Evolutionary conservation across 92 coral and sea anemone genomes (phyloP).

Genomic region (Zoanthus sansibaricus): DNA sequence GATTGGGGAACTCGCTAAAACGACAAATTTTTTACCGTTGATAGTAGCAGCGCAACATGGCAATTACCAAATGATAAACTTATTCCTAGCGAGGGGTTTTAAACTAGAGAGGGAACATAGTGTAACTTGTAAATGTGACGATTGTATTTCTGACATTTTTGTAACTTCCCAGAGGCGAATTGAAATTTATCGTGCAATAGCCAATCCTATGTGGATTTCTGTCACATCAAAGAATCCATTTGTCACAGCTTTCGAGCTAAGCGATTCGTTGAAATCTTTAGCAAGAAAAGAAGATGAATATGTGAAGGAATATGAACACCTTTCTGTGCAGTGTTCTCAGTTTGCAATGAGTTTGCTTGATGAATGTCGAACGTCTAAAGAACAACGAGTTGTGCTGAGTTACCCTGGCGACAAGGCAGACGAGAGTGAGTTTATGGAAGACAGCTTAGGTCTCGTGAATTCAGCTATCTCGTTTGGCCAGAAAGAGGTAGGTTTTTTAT

Average conservation of each 20-base stretch:
- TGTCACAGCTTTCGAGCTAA: slow-evolving; percentile 79
- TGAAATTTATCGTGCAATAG: slow-evolving; percentile 86
- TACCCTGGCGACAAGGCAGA: slow-evolving; percentile 84
- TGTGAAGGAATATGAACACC: slow-evolving; percentile 85
- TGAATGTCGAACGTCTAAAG: slow-evolving; percentile 92
- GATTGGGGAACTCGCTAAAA: slow-evolving; percentile 36
- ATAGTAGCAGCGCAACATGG: slow-evolving; percentile 96
- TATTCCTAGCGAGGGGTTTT: slow-evolving; percentile 86
- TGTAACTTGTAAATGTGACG: slow-evolving; percentile 86
- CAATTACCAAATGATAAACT: slow-evolving; percentile 81
- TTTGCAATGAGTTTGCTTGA: slow-evolving; percentile 87
- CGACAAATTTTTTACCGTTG: slow-evolving; percentile 82
- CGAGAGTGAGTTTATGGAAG: slow-evolving; percentile 71
- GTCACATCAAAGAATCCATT: slow-evolving; percentile 86
- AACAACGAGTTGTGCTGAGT: slow-evolving; percentile 81
- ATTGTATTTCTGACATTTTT: slow-evolving; percentile 78
- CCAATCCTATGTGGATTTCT: slow-evolving; percentile 93
- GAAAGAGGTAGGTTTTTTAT: slow-evolving; percentile 83
- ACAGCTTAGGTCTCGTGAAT: slow-evolving; percentile 81
- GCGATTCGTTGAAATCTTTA: slow-evolving; percentile 75
- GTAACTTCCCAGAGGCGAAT: slow-evolving; percentile 89
- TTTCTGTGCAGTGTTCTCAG: slow-evolving; percentile 82
- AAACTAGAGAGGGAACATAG: slow-evolving; percentile 86
- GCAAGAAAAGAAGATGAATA: slow-evolving; percentile 94
- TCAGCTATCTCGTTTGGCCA: slow-evolving; percentile 91